Evolutionary conservation across 2,113 vertebrate species (phyloP).

Genomic region (Willisornis vidua): DNA sequence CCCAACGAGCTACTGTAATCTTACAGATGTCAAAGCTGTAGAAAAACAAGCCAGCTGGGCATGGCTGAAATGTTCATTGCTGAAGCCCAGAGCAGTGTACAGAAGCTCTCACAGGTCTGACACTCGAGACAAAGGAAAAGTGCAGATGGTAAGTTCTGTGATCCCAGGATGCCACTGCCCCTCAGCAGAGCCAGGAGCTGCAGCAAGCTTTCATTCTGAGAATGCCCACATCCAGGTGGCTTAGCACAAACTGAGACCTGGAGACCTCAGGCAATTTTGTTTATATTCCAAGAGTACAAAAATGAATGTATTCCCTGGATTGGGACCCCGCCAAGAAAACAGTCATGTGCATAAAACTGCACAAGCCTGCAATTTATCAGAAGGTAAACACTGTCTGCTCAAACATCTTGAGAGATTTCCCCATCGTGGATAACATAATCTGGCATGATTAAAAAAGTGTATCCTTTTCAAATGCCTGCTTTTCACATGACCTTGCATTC

Average conservation of each 20-base stretch:
- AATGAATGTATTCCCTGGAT: rapidly evolving
- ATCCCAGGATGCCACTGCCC: not conserved
- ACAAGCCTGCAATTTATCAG: not conserved
- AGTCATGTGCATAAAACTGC: not conserved
- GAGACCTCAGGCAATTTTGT: not conserved
- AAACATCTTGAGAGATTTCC: not conserved
- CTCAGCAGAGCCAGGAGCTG: not conserved
- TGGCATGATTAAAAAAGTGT: not conserved
- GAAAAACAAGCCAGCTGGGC: not conserved
- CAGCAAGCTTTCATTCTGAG: rapidly evolving
- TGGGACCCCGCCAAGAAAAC: not conserved
- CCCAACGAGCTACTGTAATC: not conserved
- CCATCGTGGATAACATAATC: rapidly evolving
- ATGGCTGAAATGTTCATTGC: not conserved
- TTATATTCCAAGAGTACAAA: not conserved
- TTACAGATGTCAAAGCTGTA: not conserved
- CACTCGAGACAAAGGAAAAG: not conserved
- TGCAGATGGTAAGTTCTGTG: not conserved
- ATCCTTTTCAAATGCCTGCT: not conserved
- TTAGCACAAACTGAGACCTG: not conserved
- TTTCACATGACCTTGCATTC: not conserved
- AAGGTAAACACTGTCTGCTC: not conserved
- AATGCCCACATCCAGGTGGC: not conserved
- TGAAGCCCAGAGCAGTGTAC: not conserved
- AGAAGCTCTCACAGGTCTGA: not conserved